Evolutionary conservation across 2,888 invertebrate genomes (phyloP).

Genomic region (Zaprionus obscuricornis): DNA sequence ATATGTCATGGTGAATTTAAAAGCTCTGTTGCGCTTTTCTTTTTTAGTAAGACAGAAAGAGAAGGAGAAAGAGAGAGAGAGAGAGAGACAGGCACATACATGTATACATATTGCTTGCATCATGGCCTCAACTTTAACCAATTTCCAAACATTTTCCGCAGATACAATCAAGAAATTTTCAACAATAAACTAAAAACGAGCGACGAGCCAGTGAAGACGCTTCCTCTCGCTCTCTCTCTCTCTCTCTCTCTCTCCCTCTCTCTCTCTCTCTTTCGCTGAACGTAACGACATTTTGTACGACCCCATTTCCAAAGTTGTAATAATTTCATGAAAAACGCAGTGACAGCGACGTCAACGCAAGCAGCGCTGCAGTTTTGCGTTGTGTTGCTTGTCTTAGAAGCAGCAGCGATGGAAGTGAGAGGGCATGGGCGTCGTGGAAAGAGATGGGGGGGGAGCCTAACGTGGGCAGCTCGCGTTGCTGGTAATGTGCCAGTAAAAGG

Average conservation of each 20-base stretch:
- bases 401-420: neutral
- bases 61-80: too few species aligned
- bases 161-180: slow-evolving; percentile 60
- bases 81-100: neutral
- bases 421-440: neutral
- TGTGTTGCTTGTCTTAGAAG: slow-evolving; percentile 19
- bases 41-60: too few species aligned
- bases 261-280: slow-evolving; percentile 44
- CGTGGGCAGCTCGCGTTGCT: slow-evolving; percentile 41
- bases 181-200: slow-evolving; percentile 65
- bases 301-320: slow-evolving; percentile 78
- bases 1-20: slow-evolving; percentile 6
- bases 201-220: neutral
- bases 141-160: slow-evolving; percentile 56
- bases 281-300: slow-evolving; percentile 77
- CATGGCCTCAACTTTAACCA: slow-evolving; percentile 40
- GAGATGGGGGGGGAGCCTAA: neutral
- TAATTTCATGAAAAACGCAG: slow-evolving; percentile 79
- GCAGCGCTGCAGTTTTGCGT: slow-evolving; percentile 46
- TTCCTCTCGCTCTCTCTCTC: neutral
- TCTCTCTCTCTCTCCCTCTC: neutral
- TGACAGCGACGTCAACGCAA: slow-evolving; percentile 35
- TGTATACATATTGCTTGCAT: slow-evolving; percentile 13
- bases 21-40: neutral
- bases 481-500: slow-evolving; percentile 77